Evolutionary conservation across 2,113 vertebrate species (phyloP), one percentile per base, ranked within the genome.

Genomic region (Guaruba guarouba): DNA sequence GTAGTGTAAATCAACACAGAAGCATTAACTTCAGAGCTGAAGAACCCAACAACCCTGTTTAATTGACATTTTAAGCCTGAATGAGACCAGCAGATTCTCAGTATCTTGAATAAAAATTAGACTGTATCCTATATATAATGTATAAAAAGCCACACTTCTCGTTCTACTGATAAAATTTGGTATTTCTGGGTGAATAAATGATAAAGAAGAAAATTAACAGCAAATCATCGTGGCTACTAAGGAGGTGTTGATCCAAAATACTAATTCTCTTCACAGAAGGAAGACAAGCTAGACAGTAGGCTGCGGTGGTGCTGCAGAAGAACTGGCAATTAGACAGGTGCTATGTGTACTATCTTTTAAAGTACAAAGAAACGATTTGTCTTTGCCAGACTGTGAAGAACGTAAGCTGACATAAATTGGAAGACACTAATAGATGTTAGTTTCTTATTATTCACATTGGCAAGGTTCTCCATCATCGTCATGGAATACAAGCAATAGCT

Each of bases 291-390:
- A 97, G 97, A 94, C 86, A 91, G 87, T 9, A 86, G 82, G 70
- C 75, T 88, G 89, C 27, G 85, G 82, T 51, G 77, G 68, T 35
- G 75, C 82, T 86, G 84, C 76, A 93, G 83, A 63, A 83, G 80
- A 95, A 92, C 8, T 97, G 95, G 95, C 96, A 98, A 97, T 98
- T 97, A 95, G 94, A 97, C 89, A 97, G 95, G 22, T 57, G 94
- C 79, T 97, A 44, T 79, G 77, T 68, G 62, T 46, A 93, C 89
- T 96, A 88, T 90, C 96, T 95, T 93, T 92, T 95, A 87, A 86
- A 97, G 90, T 49, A 95, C 90, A 92, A 94, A 97, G 96, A 96
- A 98, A 97, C 92, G 39, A 97, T 98, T 97, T 98, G 95, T 97
- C 95, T 97, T 96, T 97, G 90, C 89, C 93, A 96, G 85, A 39